Base-by-base conservation (phyloP, 2,888 invertebrate species). In the Orthonevra nobilis region DNA sequence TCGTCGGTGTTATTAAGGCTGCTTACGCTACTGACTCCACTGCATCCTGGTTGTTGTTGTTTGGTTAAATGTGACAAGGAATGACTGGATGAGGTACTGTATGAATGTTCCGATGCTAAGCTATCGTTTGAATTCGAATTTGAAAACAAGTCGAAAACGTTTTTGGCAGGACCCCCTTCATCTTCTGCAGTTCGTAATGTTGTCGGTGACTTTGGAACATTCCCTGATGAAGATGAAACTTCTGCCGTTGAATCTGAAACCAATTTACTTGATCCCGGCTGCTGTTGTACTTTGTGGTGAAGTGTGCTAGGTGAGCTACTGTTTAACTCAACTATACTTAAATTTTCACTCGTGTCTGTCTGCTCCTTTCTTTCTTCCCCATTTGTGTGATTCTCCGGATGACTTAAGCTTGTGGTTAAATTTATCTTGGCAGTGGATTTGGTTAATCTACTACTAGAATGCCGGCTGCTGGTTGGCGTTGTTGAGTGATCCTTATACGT, bases 381-480 rank as follows among this genome's bases (percentile, higher is more conserved):
- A 17, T 60, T 79, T 10, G 40, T 42, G 28, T 12, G 30, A 5
- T 23, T 28, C 26, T 82, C 82, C 32, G 72, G 60, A 75, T 84
- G 83, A 84, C 83, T 84, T 82, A 89, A 82, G 58, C 86, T 82
- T 50, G 85, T 83, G 79, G 86, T 84, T 81, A 89, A 83, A 83
- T 89, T 89, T 28, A 87, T 83, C 85, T 89, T 89, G 83, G 88
- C 88, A 84, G 86, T 86, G 83, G 89, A 88, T 84, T 88, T 89
- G 81, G 85, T 87, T 81, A 88, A 83, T 77, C 88, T 86, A 66
- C 83, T 86, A 58, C 85, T 87, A 66, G 83, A 85, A 72, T 84
- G 85, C 64, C 89, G 85, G 82, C 89, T 89, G 83, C 88, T 89
- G 6, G 89, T 89, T 30, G 89, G 89, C 23, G 89, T 89, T 58